These are phyloP conservation scores for Limosa lapponica DNA, from an alignment of 2,797 vertebrate genomes.

Conservation along the genomic window DNA sequence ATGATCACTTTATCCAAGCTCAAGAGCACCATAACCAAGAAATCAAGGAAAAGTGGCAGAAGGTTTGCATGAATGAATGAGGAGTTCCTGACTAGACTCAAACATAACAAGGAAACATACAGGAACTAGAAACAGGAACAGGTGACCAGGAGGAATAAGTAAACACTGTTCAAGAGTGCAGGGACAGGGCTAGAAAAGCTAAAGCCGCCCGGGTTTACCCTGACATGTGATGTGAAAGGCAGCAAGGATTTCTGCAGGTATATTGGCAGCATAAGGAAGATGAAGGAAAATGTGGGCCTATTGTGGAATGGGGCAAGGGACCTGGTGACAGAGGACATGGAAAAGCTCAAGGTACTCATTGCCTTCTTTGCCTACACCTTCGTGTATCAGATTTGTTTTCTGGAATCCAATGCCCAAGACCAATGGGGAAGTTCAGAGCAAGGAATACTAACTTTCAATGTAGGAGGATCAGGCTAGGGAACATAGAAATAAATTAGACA, in stretches of 20 bases:
- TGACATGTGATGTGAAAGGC: background rate
- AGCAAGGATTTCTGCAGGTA: background rate
- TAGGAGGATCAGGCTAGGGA: background rate
- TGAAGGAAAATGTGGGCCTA: background rate
- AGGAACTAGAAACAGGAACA: background rate
- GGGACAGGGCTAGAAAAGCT: background rate
- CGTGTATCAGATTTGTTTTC: background rate
- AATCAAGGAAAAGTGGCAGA: background rate
- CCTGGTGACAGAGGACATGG: background rate
- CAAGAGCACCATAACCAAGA: background rate
- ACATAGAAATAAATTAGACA: background rate
- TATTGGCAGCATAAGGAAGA: background rate
- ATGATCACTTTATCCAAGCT: background rate
- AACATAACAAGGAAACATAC: background rate
- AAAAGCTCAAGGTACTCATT: background rate
- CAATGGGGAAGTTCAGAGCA: background rate
- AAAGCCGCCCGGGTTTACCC: background rate
- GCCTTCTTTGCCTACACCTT: background rate
- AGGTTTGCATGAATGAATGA: background rate
- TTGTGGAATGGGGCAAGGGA: background rate
- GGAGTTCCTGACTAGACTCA: background rate
- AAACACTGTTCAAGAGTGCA: background rate
- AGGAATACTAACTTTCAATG: background rate
- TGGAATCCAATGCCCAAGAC: background rate
- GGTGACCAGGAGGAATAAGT: background rate